phyloP scores from a whole-genome alignment of 1,140 invertebrate species.

The Pogonomyrmex californicus region DNA sequence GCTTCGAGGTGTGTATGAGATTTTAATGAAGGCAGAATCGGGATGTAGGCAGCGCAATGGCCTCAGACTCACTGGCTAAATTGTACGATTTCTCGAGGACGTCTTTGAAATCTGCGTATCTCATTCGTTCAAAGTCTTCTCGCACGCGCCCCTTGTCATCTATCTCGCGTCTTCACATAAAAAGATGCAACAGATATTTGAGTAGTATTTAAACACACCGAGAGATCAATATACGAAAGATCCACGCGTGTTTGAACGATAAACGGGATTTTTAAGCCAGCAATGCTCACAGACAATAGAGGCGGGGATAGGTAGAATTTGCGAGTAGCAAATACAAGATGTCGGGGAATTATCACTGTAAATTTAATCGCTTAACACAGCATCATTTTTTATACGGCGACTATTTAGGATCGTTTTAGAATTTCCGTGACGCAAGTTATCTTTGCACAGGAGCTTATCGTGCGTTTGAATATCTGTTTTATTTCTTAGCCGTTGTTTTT shows the following conservation, averaged over 20 bases:
- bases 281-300: conserved; percentile 5
- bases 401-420: conserved; percentile 75
- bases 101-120: conserved; percentile 20
- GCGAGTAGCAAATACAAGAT: conserved; percentile 63
- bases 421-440: conserved; percentile 78
- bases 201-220: conserved; percentile 5
- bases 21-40: conserved; percentile 68
- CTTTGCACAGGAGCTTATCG: conserved; percentile 77
- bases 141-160: not conserved
- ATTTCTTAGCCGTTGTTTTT: conserved; percentile 54
- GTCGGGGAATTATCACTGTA: conserved; percentile 61
- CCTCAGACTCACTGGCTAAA: conserved; percentile 70
- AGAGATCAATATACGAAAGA: conserved; percentile 11
- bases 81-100: conserved; percentile 60
- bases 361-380: conserved; percentile 72
- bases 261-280: conserved; percentile 7
- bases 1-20: conserved; percentile 49
- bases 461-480: conserved; percentile 61
- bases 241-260: conserved; percentile 20
- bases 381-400: conserved; percentile 63
- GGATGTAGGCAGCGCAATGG: conserved; percentile 59
- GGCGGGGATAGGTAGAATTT: conserved; percentile 60
- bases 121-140: conserved; percentile 31
- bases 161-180: not conserved
- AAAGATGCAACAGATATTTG: not conserved